Percentiles rank a stretch among this genome's conserved stretches.
These are phyloP conservation scores for Phenganax stokvisi DNA, from an alignment of 92 coral and sea anemone species.

Conservation along the genomic window DNA sequence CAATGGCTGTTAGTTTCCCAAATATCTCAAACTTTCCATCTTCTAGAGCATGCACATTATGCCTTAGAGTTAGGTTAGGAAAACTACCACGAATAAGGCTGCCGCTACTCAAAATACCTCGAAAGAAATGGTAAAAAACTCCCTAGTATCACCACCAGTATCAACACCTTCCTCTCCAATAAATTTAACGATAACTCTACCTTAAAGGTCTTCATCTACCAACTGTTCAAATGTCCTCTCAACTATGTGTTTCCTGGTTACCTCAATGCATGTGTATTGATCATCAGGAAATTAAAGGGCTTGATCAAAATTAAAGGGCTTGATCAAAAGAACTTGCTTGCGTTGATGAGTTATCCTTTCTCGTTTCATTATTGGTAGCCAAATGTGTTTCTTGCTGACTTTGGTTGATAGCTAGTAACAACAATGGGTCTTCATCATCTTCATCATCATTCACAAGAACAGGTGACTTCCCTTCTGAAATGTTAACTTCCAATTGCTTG, in stretches of 20 bases:
- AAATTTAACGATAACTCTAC: slow-evolving; percentile 38
- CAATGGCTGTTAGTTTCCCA: slow-evolving; percentile 32
- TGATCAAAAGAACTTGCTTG: slow-evolving; percentile 40
- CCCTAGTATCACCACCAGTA: slow-evolving; percentile 45
- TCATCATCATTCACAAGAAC: slow-evolving; percentile 2
- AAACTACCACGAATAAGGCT: slow-evolving; percentile 23
- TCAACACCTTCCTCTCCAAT: slow-evolving; percentile 54
- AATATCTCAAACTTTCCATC: slow-evolving; percentile 21
- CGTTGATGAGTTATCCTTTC: slow-evolving; percentile 11
- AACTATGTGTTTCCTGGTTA: slow-evolving; percentile 44
- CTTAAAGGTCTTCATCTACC: slow-evolving; percentile 33
- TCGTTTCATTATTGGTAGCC: not conserved
- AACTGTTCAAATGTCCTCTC: slow-evolving; percentile 39
- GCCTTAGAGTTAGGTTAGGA: slow-evolving; percentile 42
- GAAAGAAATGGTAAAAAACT: slow-evolving; percentile 42
- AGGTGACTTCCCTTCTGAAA: not conserved
- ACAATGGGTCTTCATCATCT: slow-evolving; percentile 41
- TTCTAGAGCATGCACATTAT: slow-evolving; percentile 24
- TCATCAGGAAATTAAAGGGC: slow-evolving; percentile 29
- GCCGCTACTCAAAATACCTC: slow-evolving; percentile 7
- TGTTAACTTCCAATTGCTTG: not conserved
- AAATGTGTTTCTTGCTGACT: slow-evolving; percentile 11
- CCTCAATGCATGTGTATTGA: slow-evolving; percentile 46
- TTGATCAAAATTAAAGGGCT: slow-evolving; percentile 38
- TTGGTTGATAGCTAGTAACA: slow-evolving; percentile 41